A percentile compares a stretch with the other conserved stretches of the same genome.
phyloP scores from a whole-genome alignment of 1,140 invertebrate species.

The Belonocnema kinseyi region DNA sequence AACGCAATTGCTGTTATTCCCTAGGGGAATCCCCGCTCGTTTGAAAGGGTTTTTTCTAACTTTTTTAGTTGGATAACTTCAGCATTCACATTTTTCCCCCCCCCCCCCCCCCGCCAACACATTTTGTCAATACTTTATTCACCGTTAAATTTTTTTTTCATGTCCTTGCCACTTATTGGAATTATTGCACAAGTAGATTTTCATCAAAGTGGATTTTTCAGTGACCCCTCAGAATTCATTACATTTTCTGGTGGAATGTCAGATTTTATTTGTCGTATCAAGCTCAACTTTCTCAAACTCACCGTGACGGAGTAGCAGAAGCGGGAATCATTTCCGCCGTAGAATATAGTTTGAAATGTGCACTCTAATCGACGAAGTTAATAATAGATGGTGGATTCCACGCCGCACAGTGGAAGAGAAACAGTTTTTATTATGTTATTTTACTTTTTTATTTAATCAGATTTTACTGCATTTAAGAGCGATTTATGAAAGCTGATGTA shows the following conservation, averaged over 20 bases:
- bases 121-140: slow-evolving; percentile 32
- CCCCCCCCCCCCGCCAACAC: not conserved
- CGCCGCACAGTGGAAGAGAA: no score
- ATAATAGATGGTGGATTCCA: no score
- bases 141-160: slow-evolving; percentile 15
- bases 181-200: not conserved
- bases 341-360: no score
- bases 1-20: slow-evolving; percentile 52
- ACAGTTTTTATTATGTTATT: no score
- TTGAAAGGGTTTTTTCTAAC: slow-evolving; percentile 43
- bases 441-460: no score
- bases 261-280: slow-evolving; percentile 36
- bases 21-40: slow-evolving; percentile 47
- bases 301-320: not conserved
- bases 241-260: slow-evolving; percentile 42
- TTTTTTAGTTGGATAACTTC: slow-evolving; percentile 32
- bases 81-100: slow-evolving; percentile 38
- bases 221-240: slow-evolving; percentile 38
- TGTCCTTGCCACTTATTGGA: not conserved
- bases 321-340: no score
- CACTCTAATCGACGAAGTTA: no score
- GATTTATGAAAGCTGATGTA: no score
- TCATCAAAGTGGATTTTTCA: slow-evolving; percentile 40
- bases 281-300: slow-evolving; percentile 4
- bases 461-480: no score